Percentiles rank a stretch among this genome's conserved stretches.
Conservation (phyloP, 2,888 invertebrate species). For the Phanerotoma sp. region DNA sequence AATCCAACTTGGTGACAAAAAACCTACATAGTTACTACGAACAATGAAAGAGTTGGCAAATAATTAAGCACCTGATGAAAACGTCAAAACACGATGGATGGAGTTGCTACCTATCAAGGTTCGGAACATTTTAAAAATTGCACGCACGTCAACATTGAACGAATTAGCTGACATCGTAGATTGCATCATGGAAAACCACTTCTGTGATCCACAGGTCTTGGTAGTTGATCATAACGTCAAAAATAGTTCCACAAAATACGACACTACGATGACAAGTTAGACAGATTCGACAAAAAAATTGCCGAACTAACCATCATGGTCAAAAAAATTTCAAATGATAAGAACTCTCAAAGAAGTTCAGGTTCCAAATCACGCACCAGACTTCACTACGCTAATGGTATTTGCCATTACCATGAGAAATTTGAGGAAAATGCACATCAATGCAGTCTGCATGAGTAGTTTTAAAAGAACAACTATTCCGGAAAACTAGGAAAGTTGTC, state of each 20-base stretch:
- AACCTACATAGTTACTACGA: conserved; percentile 27
- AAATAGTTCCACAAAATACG: not conserved
- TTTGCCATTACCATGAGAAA: conserved; percentile 17
- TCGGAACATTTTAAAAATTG: conserved; percentile 3
- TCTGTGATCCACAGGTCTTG: not conserved
- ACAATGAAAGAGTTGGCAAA: conserved; percentile 28
- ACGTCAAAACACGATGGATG: conserved; percentile 27
- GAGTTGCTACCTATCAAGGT: conserved; percentile 17
- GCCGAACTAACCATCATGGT: not conserved
- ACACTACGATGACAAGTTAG: not conserved
- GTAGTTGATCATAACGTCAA: not conserved
- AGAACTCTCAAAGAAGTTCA: not conserved
- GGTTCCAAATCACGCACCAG: not conserved
- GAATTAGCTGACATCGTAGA: conserved; percentile 24
- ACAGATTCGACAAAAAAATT: not conserved
- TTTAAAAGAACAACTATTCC: not conserved
- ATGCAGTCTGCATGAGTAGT: conserved; percentile 1
- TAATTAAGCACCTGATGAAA: conserved; percentile 22
- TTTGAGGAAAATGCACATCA: conserved; percentile 1
- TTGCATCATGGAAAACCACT: conserved; percentile 13
- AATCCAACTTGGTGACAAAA: conserved; percentile 22
- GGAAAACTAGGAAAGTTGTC: conserved; percentile 20
- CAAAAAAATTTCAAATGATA: not conserved
- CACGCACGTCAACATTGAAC: not conserved
- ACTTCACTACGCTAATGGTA: not conserved